phyloP scores from a whole-genome alignment of 2,888 invertebrate genomes.

The Leptinotarsa tumamoca region DNA sequence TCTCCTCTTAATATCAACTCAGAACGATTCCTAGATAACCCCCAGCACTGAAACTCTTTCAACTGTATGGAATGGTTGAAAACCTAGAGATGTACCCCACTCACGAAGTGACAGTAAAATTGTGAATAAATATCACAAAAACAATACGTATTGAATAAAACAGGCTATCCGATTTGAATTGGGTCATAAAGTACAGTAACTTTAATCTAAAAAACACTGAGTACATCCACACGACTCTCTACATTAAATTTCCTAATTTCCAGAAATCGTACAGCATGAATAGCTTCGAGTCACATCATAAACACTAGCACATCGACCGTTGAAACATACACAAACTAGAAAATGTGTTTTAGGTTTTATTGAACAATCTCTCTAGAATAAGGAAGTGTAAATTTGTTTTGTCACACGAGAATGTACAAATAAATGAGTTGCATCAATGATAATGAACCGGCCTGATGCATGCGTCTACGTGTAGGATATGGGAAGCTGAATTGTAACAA shows the following conservation, averaged over 20 bases:
- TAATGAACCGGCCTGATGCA: slow-evolving; percentile 25
- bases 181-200: too few relatives aligned
- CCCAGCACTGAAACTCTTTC: too few relatives aligned
- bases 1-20: too few relatives aligned
- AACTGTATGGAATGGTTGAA: too few relatives aligned
- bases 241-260: slow-evolving; percentile 1
- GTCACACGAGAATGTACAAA: slow-evolving; percentile 33
- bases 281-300: not conserved
- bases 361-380: slow-evolving; percentile 17
- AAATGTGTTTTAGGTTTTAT: slow-evolving; percentile 6
- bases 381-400: slow-evolving; percentile 35
- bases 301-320: not conserved
- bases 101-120: too few relatives aligned
- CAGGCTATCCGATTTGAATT: too few relatives aligned
- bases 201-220: too few relatives aligned
- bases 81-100: too few relatives aligned
- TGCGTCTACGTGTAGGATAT: slow-evolving; percentile 7
- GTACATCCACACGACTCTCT: too few relatives aligned
- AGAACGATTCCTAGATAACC: too few relatives aligned
- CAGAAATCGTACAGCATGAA: slow-evolving; percentile 4
- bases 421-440: slow-evolving; percentile 26
- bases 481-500: not conserved
- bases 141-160: too few relatives aligned
- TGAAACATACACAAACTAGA: slow-evolving; percentile 10
- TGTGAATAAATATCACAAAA: too few relatives aligned